phyloP scores from a whole-genome alignment of 2,797 vertebrate genomes.

The Phrynocephalus forsythii region DNA sequence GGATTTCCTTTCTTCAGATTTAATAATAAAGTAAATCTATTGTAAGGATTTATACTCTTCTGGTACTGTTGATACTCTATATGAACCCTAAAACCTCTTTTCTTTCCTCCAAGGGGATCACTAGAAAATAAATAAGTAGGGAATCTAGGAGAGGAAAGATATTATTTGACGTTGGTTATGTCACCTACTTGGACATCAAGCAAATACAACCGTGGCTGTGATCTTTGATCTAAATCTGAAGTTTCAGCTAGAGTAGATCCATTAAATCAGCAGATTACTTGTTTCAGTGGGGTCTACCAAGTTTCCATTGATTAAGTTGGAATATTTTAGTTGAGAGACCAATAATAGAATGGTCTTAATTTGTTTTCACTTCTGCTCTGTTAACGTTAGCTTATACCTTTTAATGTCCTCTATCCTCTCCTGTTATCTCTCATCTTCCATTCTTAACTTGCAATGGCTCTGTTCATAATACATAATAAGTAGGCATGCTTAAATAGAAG shows the following conservation, averaged over 20 bases:
- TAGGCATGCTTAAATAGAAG: background rate
- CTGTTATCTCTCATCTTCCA: background rate
- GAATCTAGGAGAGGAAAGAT: background rate
- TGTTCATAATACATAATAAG: background rate
- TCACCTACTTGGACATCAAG: background rate
- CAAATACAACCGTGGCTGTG: no score
- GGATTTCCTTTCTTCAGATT: background rate
- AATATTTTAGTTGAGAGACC: no score
- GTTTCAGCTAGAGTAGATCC: no score
- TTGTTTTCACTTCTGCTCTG: background rate
- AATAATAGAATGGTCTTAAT: no score
- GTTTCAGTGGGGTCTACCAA: no score
- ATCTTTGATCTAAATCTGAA: background rate
- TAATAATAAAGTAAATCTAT: background rate
- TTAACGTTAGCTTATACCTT: background rate
- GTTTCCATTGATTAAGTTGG: no score
- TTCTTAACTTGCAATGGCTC: background rate
- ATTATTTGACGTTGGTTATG: background rate
- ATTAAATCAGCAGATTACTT: background rate
- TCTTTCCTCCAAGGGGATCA: background rate
- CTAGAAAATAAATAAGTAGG: background rate
- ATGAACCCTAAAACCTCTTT: background rate
- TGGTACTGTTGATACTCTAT: slow-evolving; percentile 1
- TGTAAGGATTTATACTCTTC: slow-evolving; percentile 5
- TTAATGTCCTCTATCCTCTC: no score